These are phyloP conservation scores for Acanthiza pusilla DNA, from an alignment of 2,797 vertebrate genomes.

Conservation along the genomic window DNA sequence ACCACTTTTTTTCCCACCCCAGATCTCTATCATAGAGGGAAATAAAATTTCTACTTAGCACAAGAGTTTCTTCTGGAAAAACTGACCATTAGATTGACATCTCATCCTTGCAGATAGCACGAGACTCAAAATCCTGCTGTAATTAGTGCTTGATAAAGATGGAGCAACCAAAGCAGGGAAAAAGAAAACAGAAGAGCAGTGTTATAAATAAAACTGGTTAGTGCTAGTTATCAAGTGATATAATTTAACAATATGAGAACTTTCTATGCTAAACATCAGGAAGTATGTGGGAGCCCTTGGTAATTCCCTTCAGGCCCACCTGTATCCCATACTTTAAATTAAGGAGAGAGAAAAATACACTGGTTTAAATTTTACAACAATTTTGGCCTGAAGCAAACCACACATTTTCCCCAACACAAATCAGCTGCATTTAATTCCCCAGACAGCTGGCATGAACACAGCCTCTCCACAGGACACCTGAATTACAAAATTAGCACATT, in stretches of 20 bases:
- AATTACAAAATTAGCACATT: constrained; percentile 73
- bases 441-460: constrained; percentile 66
- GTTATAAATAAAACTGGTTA: background rate
- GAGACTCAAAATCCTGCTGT: background rate
- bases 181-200: background rate
- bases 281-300: background rate
- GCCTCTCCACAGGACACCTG: constrained; percentile 64
- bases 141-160: constrained; percentile 10
- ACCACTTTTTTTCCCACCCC: background rate
- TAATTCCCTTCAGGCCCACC: constrained; percentile 36
- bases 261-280: background rate
- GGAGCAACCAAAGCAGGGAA: background rate
- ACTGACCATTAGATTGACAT: background rate
- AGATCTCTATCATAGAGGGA: background rate
- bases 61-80: background rate
- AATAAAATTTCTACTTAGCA: constrained; percentile 22
- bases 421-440: constrained; percentile 68
- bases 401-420: constrained; percentile 64
- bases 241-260: constrained; percentile 22
- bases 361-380: constrained; percentile 65
- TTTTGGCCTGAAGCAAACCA: constrained; percentile 64
- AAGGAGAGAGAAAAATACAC: constrained; percentile 52
- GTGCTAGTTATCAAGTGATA: background rate
- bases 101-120: background rate
- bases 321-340: constrained; percentile 54